Base-by-base conservation (phyloP, 2,113 vertebrate species). In the Leuciscus idus region DNA sequence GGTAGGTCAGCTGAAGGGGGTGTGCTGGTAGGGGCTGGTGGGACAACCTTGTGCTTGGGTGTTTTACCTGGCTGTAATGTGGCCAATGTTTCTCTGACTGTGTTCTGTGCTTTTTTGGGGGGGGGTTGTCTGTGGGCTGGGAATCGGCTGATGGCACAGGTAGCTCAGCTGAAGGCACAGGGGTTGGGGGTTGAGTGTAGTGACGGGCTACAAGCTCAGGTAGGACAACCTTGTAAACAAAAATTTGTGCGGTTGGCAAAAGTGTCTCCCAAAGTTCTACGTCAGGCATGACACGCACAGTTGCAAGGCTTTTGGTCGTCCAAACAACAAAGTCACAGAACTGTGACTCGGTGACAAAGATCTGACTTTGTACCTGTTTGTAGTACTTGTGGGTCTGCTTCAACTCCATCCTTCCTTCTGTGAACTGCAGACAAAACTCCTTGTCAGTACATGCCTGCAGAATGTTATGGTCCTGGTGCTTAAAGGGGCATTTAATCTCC, bases 291-390 rank as follows among this genome's bases (percentile, higher is more conserved):
- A 26, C 26, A 26, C 26, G 26, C 26, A 26, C 26, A 26, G 26
- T 26, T 26, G 26, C 26, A 26, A 26, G 26, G 26, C 26, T 26
- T 26, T 26, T 26, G 39, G 64, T 52, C 12, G 23, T 83, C 81
- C 62, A 83, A n/a, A 83, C 46, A 48, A 83, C 81, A 83, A 72
- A 72, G 81, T 83, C 81, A 83, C 81, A 83, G 46, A 83, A 83
- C 62, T 52, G 36, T 52, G 62, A 83, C 43, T 7, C 64, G 10
- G 81, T 83, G 19, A 72, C 81, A 83, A 83, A 72, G 26, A 83
- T 83, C 26, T 83, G 64, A 8, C 64, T 70, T 70, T 72, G 81
- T 21, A 43, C 81, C 48, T 83, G 62, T 39, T 48, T 70, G 46
- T 68, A 68, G 81, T 83, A 83, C 64, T 70, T 70, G 46, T 83